Evolutionary conservation across 2,797 vertebrate species (phyloP).

Genomic region (Falco cherrug): DNA sequence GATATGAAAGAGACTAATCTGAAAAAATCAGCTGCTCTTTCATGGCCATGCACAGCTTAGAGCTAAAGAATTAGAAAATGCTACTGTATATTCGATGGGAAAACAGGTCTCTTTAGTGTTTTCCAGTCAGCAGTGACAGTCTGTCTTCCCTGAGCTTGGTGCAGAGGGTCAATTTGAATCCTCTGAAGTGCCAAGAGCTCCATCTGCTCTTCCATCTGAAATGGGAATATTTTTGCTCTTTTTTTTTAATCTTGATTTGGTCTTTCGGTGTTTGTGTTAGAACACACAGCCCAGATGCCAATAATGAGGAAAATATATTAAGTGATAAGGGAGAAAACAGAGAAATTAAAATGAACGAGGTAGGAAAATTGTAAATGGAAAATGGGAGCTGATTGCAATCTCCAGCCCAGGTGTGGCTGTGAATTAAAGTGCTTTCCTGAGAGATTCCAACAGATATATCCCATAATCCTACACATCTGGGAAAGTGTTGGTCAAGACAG

Average conservation of each 20-base stretch:
- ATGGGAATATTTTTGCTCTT: slow-evolving; percentile 79
- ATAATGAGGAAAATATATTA: slow-evolving; percentile 69
- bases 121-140: slow-evolving; percentile 72
- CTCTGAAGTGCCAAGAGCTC: slow-evolving; percentile 78
- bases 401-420: slow-evolving; percentile 56
- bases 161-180: slow-evolving; percentile 82
- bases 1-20: neutral
- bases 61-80: slow-evolving; percentile 62
- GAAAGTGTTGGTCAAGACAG: slow-evolving; percentile 65
- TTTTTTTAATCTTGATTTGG: slow-evolving; percentile 76
- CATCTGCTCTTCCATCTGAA: slow-evolving; percentile 85
- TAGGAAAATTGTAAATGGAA: slow-evolving; percentile 47
- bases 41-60: neutral
- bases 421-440: slow-evolving; percentile 49
- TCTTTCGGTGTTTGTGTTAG: slow-evolving; percentile 72
- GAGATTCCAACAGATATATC: slow-evolving; percentile 54
- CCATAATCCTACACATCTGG: slow-evolving; percentile 66
- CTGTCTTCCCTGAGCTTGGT: slow-evolving; percentile 75
- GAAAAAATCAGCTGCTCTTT: slow-evolving; percentile 39
- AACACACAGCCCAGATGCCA: slow-evolving; percentile 75
- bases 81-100: slow-evolving; percentile 55
- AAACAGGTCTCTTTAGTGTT: slow-evolving; percentile 65
- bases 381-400: slow-evolving; percentile 35
- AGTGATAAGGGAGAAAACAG: slow-evolving; percentile 63
- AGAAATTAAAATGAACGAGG: slow-evolving; percentile 58